Base-by-base conservation (phyloP, 2,113 vertebrate genomes). In the Sinocyclocheilus anophthalmus region DNA sequence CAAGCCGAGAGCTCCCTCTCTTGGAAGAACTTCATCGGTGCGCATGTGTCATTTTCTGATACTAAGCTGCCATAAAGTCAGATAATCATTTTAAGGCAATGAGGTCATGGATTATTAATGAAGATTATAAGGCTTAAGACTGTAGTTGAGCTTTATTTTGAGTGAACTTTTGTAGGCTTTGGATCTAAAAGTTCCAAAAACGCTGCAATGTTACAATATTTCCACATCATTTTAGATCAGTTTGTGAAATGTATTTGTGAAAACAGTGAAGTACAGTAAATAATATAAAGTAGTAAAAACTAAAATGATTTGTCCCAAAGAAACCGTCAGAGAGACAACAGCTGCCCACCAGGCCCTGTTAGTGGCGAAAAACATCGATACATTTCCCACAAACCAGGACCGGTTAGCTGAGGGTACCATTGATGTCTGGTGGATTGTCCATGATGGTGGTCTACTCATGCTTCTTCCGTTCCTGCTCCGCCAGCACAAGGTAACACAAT, bases 361-460 rank as follows among this genome's bases (percentile, higher is more conserved):
- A 89, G 97, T 99, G 14, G 96, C 97, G 53, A 99, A 99, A 91
- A 98, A 99, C 87, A 96, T 99, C 3, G 97, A 98, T 88, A 87
- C 87, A 10, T 99, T 99, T 88, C 97, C 97, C 0, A 76, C 89
- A 8, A 97, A 97, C 92, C 95, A 95, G 26, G 95, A 98, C 65
- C 97, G 96, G 22, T 95, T 98, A 83, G 90, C 93, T 22, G 95
- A 94, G 10, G 98, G 97, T 13, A 94, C 93, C 65, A 96, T 98
- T 5, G 98, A 98, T 0, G 96, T 99, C 81, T 99, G 97, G 98
- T 99, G 98, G 98, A 96, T 99, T 39, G 98, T 99, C 65, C 98
- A 99, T 2, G 98, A 99, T 0, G 98, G 98, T 0, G 98, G 97
- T 67, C 95, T 99, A 82, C 96, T 99, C 55, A 99, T 99, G 97